Evolutionary conservation across 2,797 vertebrate species (phyloP).

Genomic region (Ptychobarbus kaznakovi): DNA sequence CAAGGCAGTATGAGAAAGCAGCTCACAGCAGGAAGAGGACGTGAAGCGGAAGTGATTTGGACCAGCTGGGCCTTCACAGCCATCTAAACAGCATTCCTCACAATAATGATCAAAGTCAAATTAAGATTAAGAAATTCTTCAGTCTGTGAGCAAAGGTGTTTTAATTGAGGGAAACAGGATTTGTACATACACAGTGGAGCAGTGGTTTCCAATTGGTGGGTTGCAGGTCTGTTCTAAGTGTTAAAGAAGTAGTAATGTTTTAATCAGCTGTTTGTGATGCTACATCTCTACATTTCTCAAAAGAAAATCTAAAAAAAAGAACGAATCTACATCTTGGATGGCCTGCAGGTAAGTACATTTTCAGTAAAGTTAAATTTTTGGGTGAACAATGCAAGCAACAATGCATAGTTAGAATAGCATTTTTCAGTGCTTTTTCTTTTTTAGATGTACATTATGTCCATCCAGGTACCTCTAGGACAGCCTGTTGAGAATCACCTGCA

Average conservation of each 20-base stretch:
- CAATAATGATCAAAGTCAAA: slow-evolving; percentile 3
- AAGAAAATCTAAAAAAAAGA: too few relatives aligned
- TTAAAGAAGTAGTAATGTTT: background rate
- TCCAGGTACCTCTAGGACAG: background rate
- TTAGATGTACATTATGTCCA: background rate
- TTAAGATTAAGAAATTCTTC: background rate
- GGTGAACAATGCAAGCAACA: background rate
- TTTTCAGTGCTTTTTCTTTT: background rate
- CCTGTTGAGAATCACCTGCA: background rate
- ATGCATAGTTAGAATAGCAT: background rate
- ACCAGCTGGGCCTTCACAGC: slow-evolving; percentile 85
- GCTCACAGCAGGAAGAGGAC: slow-evolving; percentile 19
- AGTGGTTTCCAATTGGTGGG: background rate
- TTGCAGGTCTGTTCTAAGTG: background rate
- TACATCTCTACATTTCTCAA: too few relatives aligned
- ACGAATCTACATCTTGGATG: too few relatives aligned
- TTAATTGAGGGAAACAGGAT: slow-evolving; percentile 3
- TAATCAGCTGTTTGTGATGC: too few relatives aligned
- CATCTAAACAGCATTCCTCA: slow-evolving; percentile 60
- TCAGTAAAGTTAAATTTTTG: background rate
- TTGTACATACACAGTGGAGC: background rate
- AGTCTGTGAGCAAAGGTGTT: background rate
- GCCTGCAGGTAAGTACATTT: background rate
- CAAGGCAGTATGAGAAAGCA: slow-evolving; percentile 25
- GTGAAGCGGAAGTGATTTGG: slow-evolving; percentile 55